Evolutionary conservation across 2,888 invertebrate genomes (phyloP).

Genomic region (Congeria kusceri): DNA sequence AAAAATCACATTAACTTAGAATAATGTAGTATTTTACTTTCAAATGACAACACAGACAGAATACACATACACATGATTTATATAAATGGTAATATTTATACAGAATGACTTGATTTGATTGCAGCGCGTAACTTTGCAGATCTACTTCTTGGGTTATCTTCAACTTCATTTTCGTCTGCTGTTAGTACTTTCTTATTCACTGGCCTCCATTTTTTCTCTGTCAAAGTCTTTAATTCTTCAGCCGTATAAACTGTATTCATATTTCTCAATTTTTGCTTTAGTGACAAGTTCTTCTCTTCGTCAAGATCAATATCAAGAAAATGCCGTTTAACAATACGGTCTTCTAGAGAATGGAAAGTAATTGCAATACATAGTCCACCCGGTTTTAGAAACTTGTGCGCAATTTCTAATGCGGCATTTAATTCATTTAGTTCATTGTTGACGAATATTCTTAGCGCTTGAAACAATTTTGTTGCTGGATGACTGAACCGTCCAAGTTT

Average conservation of each 20-base stretch:
- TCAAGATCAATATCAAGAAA: conserved; percentile 86
- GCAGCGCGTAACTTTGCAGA: conserved; percentile 96
- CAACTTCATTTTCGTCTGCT: conserved; percentile 91
- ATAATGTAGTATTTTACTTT: too few relatives aligned
- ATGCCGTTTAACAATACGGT: conserved; percentile 96
- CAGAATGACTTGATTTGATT: conserved; percentile 87
- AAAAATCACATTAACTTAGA: too few relatives aligned
- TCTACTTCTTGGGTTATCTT: conserved; percentile 92
- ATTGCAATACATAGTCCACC: conserved; percentile 93
- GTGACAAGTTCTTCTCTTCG: conserved; percentile 63
- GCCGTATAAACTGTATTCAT: conserved; percentile 87
- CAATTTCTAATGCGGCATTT: conserved; percentile 93
- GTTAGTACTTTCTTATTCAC: conserved; percentile 92
- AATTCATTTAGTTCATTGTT: conserved; percentile 98
- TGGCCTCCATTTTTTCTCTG: conserved; percentile 91
- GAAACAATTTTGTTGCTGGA: conserved; percentile 95
- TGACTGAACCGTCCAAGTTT: conserved; percentile 87
- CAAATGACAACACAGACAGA: too few relatives aligned
- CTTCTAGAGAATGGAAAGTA: conserved; percentile 97
- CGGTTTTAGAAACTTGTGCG: conserved; percentile 90
- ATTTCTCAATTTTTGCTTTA: conserved; percentile 78
- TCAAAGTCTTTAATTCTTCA: conserved; percentile 88
- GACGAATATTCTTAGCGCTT: conserved; percentile 97
- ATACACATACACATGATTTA: not conserved
- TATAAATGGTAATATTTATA: not conserved